Conservation (phyloP, 2,797 vertebrate genomes). For the Pseudochirops cupreus region DNA sequence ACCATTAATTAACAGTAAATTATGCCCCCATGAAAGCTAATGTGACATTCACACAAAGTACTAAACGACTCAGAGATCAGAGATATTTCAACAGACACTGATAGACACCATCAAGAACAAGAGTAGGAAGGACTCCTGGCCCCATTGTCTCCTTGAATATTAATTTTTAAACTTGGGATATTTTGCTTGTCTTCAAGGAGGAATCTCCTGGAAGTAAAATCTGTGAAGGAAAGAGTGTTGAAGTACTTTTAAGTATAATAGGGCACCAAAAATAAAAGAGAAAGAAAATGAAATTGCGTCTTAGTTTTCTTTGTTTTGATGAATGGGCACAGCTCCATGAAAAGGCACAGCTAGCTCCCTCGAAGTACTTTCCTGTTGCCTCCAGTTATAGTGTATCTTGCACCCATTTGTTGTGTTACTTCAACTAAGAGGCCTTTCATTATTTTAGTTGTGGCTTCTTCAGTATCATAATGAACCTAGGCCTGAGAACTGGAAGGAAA, state of each 20-base stretch:
- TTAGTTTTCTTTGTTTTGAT: conserved; percentile 40
- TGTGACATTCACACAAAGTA: conserved; percentile 77
- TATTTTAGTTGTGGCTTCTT: conserved; percentile 23
- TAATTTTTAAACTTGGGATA: conserved; percentile 59
- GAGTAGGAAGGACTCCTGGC: conserved; percentile 22
- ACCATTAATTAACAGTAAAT: conserved; percentile 81
- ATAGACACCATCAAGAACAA: conserved; percentile 50
- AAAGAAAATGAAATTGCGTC: conserved; percentile 18
- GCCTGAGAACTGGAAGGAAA: conserved; percentile 43
- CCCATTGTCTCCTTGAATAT: conserved; percentile 45
- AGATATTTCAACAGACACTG: conserved; percentile 70
- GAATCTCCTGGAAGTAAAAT: conserved; percentile 38
- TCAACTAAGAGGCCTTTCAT: conserved; percentile 37
- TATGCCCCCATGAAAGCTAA: conserved; percentile 79
- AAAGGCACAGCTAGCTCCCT: background rate
- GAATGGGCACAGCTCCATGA: background rate
- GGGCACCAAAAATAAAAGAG: conserved; percentile 7
- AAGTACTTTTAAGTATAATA: conserved; percentile 36
- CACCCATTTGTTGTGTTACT: background rate
- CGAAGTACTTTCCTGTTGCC: background rate
- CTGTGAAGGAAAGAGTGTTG: conserved; percentile 31
- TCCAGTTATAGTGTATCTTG: background rate
- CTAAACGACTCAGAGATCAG: conserved; percentile 75
- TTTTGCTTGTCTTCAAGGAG: conserved; percentile 22
- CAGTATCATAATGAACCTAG: background rate